Conservation (phyloP, 2,113 vertebrate genomes). For the Eurystomus gularis region DNA sequence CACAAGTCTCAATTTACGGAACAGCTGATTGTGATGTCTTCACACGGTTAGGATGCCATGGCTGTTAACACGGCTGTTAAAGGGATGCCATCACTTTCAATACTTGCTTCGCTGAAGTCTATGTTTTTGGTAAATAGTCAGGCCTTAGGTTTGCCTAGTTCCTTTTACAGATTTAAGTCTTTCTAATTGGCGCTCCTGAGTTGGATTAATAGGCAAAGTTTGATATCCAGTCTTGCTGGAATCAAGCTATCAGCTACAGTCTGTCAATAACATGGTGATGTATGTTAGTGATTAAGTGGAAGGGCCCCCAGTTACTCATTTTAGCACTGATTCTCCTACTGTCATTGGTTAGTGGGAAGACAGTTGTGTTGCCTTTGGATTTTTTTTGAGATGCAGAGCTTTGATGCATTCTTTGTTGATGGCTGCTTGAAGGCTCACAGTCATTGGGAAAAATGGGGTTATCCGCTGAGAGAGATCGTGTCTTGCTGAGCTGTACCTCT, state of each 20-base stretch:
- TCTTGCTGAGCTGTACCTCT: no score
- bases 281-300: no score
- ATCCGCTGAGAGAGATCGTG: not conserved
- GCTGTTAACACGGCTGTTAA: no score
- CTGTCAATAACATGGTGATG: no score
- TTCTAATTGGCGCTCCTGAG: not conserved
- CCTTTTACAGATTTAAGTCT: not conserved
- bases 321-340: not conserved
- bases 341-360: rapidly evolving
- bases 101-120: slow-evolving; percentile 3
- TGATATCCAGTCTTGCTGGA: not conserved
- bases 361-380: not conserved
- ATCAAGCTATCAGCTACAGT: no score
- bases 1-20: not conserved
- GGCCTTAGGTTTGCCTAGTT: not conserved
- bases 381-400: not conserved
- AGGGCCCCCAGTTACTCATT: not conserved
- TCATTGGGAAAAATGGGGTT: no score
- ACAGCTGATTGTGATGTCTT: not conserved
- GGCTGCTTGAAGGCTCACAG: not conserved
- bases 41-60: not conserved
- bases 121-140: slow-evolving; percentile 66
- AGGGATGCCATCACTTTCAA: slow-evolving; percentile 58
- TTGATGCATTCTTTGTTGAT: not conserved
- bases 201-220: not conserved